Base-by-base conservation (phyloP, 2,888 invertebrate genomes). In the Aspidapion aeneum region DNA sequence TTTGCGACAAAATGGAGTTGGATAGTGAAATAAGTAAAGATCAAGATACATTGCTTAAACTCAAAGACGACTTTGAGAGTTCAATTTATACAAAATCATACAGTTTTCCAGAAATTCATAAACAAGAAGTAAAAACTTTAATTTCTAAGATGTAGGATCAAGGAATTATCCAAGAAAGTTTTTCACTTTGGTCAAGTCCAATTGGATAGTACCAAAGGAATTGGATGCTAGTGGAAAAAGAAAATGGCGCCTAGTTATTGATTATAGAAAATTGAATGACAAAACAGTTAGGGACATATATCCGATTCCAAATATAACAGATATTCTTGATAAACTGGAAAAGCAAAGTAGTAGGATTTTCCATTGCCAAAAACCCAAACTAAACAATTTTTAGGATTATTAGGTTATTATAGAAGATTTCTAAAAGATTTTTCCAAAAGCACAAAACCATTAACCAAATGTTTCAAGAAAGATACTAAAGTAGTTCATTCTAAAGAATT, bases 121-220 rank as follows among this genome's bases (percentile, higher is more conserved):
- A 62, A 18, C 5, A 62, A 50, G 60, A 60, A 21, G 49, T 65
- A 1, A 49, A 64, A n/a, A 52, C 12, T 1, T 57, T 64, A 62
- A 62, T 64, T 17, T 21, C 1, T 7, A 64, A 64, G 64, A 66
- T 66, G 66, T 21, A 60, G 18, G 21, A 58, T 21, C 62, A 63
- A 57, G 55, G 49, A 0, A 63, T 65, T 2, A 65, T 65, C 49
- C 58, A 60, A 58, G 54, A 35, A 18, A 63, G 58, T 1, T 21
- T 17, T 17, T 58, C 59, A n/a, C 61, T 61, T 9, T 63, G 63
- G 58, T 35, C 21, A 17, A 19, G 21, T 19, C 59, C 64, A 7
- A 19, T 64, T 66, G 58, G 63, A 18, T 63, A 1, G 21, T 62
- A n/a, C 58, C 56, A 16, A 60, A 62, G 20, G 60, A 62, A 22